Conservation (phyloP, 2,888 invertebrate genomes). For the Drosophila maculinotata region DNA sequence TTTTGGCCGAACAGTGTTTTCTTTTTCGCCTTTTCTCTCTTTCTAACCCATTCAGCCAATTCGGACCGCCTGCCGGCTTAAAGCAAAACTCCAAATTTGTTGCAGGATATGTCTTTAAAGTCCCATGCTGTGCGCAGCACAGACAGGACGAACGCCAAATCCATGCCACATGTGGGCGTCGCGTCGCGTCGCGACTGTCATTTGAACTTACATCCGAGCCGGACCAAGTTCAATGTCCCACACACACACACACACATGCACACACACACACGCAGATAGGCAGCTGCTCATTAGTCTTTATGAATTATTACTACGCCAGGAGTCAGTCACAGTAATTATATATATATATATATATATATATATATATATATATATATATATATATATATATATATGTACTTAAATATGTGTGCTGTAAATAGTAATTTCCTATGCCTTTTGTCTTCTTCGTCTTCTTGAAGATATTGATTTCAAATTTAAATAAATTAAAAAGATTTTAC, state of each 20-base stretch:
- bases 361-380: no score
- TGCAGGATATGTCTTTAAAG: slow-evolving; percentile 43
- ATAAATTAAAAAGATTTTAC: no score
- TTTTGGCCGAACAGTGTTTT: slow-evolving; percentile 8
- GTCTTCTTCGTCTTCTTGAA: no score
- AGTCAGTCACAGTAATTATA: no score
- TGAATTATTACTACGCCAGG: slow-evolving; percentile 21
- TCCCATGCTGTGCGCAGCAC: slow-evolving; percentile 39
- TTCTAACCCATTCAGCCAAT: slow-evolving; percentile 37
- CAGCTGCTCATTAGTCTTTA: slow-evolving; percentile 20
- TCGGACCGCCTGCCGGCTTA: slow-evolving; percentile 57
- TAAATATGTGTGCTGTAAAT: no score
- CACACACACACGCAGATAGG: neutral
- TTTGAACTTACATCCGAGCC: slow-evolving; percentile 14
- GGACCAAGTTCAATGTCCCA: slow-evolving; percentile 64
- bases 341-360: no score
- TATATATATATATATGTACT: no score
- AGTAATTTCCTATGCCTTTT: no score
- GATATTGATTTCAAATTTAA: no score
- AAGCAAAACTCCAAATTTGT: slow-evolving; percentile 56
- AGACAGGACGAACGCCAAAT: slow-evolving; percentile 21
- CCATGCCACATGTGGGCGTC: slow-evolving; percentile 13
- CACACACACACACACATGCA: neutral
- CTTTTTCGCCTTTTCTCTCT: slow-evolving; percentile 9
- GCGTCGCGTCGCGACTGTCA: slow-evolving; percentile 16